phyloP scores from a whole-genome alignment of 2,797 vertebrate species.

The Masticophis lateralis region DNA sequence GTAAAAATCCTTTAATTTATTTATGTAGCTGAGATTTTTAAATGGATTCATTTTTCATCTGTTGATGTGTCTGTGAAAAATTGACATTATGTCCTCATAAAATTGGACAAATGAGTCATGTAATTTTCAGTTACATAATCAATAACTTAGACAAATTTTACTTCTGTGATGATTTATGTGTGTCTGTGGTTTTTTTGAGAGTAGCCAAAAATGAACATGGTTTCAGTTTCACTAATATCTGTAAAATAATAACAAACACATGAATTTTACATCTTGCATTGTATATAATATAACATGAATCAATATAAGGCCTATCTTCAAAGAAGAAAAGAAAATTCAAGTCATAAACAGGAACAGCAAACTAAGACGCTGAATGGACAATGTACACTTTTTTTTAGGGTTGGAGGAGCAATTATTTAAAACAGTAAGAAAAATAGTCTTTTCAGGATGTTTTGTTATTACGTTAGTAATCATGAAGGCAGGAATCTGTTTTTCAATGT shows the following conservation, averaged over 20 bases:
- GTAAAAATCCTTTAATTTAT: conserved; percentile 70
- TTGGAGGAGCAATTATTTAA: background rate
- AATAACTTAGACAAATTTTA: conserved; percentile 91
- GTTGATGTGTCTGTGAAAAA: conserved; percentile 73
- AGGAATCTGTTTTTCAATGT: background rate
- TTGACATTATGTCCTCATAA: conserved; percentile 80
- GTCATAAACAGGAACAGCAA: background rate
- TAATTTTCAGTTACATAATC: conserved; percentile 96
- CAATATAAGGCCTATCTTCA: background rate
- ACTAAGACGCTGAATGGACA: background rate
- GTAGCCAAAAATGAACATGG: conserved; percentile 47
- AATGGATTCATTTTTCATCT: conserved; percentile 73
- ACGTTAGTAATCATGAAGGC: rapidly evolving
- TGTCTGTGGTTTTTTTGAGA: conserved; percentile 69
- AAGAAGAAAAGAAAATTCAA: background rate
- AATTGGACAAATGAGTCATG: conserved; percentile 90
- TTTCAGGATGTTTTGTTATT: rapidly evolving
- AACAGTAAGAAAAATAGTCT: background rate
- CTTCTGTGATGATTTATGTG: conserved; percentile 90
- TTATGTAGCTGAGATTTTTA: conserved; percentile 64
- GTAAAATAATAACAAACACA: conserved; percentile 36
- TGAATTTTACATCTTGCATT: conserved; percentile 33
- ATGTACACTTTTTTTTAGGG: background rate
- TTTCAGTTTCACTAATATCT: conserved; percentile 44
- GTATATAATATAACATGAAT: conserved; percentile 13